These are phyloP conservation scores for Arctocebus calabarensis DNA, from an alignment of 2,797 vertebrate genomes.

Conservation along the genomic window DNA sequence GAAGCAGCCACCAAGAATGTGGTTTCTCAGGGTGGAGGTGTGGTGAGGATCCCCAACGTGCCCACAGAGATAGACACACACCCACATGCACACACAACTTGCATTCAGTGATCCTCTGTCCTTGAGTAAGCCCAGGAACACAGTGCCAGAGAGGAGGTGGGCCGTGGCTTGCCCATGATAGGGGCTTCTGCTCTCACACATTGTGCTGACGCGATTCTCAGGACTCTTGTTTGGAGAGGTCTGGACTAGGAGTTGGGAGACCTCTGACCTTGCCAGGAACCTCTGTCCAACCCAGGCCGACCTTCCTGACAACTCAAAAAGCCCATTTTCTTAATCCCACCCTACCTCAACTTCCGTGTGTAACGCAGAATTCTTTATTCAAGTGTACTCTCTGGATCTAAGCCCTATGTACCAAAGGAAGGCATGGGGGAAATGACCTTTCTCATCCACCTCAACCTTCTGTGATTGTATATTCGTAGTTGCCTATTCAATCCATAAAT, in stretches of 20 bases:
- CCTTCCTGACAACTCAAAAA: background rate
- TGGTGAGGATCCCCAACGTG: background rate
- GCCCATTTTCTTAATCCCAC: background rate
- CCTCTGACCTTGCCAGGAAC: background rate
- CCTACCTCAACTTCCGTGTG: background rate
- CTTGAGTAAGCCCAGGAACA: background rate
- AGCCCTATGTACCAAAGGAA: background rate
- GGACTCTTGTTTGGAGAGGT: background rate
- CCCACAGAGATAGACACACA: background rate
- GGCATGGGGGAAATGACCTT: background rate
- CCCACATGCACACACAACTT: background rate
- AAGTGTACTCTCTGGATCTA: background rate
- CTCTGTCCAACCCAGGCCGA: background rate
- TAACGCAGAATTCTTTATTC: background rate
- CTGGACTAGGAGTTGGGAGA: background rate
- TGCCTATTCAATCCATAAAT: background rate
- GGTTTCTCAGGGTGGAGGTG: background rate
- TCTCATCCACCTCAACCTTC: background rate
- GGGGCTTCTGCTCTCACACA: background rate
- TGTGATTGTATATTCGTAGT: background rate
- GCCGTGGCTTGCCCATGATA: background rate
- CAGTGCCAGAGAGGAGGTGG: background rate
- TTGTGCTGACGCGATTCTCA: background rate
- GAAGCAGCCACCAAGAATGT: background rate
- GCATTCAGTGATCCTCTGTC: background rate